Evolutionary conservation across 1,140 invertebrate species (phyloP), one percentile per base, ranked within the genome.

Genomic region (Drosophila melanogaster): DNA sequence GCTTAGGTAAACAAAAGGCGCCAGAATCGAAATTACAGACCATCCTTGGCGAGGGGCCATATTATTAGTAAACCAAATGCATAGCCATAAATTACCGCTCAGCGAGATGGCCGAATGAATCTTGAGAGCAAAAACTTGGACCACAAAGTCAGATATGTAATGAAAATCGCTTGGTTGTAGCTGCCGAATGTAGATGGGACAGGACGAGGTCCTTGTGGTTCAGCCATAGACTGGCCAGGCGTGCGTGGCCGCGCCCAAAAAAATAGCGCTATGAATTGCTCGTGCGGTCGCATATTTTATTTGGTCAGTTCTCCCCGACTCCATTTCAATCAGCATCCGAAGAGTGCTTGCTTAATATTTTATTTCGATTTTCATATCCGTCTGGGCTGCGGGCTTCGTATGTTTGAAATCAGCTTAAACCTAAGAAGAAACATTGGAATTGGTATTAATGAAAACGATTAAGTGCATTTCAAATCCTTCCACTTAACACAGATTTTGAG

Each of bases 61-160:
- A 79, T 83, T 87, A 87, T 87, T 87, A 89, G 83, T 87, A 87
- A 84, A 77, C 83, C 84, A 66, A 87, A 89, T 87, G 83, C 83
- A 84, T 87, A 89, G 83, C 83, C 83, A 87, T 87, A 87, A 87
- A 87, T 87, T 89, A 89, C 84, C 77, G 75, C 77, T 78, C 81
- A 81, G 77, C 72, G 67, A 58, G 78, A 67, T 69, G 79, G 75
- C 70, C 66, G 62, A 79, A 74, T 86, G 84, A 86, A 79, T 86
- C 79, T 64, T 64, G 54, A 67, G 80, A 58, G 77, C 58, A 44
- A 41, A 58, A 64, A 54, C 37, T 56, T 43, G 53, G 40, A 47
- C 53, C 53, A 77, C 71, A 62, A 43, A 47, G 41, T 56, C 60
- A 78, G 57, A 72, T 85, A 85, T 85, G 81, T 74, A 85, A 85